Percentiles rank a stretch among this genome's conserved stretches.
These are phyloP conservation scores for Antennarius striatus DNA, from an alignment of 2,113 vertebrate species.

Conservation along the genomic window DNA sequence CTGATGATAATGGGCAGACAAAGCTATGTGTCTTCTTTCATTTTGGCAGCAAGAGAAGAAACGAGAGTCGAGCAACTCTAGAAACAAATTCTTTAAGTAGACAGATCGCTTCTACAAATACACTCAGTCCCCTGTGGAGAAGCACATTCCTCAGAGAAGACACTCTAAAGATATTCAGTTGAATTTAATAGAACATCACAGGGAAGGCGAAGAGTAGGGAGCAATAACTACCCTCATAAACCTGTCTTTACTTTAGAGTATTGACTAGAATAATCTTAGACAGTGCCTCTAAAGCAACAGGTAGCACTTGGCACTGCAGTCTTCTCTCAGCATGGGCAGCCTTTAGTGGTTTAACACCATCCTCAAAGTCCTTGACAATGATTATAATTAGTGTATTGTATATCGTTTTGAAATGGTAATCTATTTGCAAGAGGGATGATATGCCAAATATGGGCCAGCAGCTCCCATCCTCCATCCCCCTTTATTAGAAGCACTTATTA, in stretches of 20 bases:
- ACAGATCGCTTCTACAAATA: constrained; percentile 70
- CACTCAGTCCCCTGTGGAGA: constrained; percentile 49
- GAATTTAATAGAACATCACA: constrained; percentile 57
- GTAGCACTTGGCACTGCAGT: not conserved
- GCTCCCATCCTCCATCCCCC: constrained; percentile 1
- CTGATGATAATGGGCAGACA: constrained; percentile 52
- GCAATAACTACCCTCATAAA: constrained; percentile 39
- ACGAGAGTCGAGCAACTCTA: constrained; percentile 61
- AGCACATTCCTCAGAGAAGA: constrained; percentile 51
- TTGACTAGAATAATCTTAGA: constrained; percentile 33
- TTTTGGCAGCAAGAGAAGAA: constrained; percentile 48
- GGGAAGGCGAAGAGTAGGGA: constrained; percentile 15
- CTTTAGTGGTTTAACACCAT: constrained; percentile 36
- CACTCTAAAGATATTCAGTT: constrained; percentile 39
- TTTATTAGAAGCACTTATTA: constrained; percentile 38
- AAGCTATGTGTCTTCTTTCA: constrained; percentile 53
- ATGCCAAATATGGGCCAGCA: constrained; percentile 7
- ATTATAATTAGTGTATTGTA: constrained; percentile 58
- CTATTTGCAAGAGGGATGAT: constrained; percentile 34
- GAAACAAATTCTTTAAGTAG: constrained; percentile 63
- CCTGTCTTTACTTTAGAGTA: constrained; percentile 42
- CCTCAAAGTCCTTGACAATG: constrained; percentile 27
- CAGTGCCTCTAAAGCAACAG: constrained; percentile 17
- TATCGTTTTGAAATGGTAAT: constrained; percentile 46
- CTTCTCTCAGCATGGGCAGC: constrained; percentile 36